These are phyloP conservation scores for Cephonodes hylas DNA, from an alignment of 2,888 invertebrate genomes.

Conservation along the genomic window DNA sequence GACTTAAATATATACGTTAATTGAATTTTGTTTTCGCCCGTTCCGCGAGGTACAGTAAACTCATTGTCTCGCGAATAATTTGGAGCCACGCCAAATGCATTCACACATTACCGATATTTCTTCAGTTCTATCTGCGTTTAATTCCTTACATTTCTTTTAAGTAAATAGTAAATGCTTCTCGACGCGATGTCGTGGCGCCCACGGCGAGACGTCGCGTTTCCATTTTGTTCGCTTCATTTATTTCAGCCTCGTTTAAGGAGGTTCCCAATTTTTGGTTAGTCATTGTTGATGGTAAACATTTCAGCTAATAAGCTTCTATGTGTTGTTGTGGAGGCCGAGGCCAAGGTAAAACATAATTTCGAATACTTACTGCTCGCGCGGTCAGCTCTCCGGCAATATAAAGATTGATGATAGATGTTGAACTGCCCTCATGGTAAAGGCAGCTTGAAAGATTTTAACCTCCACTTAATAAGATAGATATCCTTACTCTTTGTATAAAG, in stretches of 20 bases:
- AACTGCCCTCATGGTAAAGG: no score
- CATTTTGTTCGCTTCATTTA: not conserved
- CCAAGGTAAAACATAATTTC: no score
- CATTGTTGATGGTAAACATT: no score
- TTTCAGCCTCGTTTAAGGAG: not conserved
- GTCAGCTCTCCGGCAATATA: no score
- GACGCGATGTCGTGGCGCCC: not conserved
- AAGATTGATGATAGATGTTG: no score
- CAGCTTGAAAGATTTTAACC: no score
- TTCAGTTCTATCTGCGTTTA: slow-evolving; percentile 14
- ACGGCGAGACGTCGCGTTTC: not conserved
- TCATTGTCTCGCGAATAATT: slow-evolving; percentile 29
- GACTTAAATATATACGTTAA: slow-evolving; percentile 28
- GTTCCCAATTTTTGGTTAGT: no score
- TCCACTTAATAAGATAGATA: no score
- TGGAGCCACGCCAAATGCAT: slow-evolving; percentile 37
- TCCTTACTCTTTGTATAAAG: no score
- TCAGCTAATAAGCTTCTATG: no score
- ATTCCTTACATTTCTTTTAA: not conserved
- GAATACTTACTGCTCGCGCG: no score
- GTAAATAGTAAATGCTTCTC: not conserved
- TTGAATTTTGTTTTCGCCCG: slow-evolving; percentile 30
- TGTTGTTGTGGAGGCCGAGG: no score
- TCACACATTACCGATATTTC: slow-evolving; percentile 18
- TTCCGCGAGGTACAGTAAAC: slow-evolving; percentile 35